phyloP scores from a whole-genome alignment of 2,113 vertebrate genomes.

The Catharus minimus region DNA sequence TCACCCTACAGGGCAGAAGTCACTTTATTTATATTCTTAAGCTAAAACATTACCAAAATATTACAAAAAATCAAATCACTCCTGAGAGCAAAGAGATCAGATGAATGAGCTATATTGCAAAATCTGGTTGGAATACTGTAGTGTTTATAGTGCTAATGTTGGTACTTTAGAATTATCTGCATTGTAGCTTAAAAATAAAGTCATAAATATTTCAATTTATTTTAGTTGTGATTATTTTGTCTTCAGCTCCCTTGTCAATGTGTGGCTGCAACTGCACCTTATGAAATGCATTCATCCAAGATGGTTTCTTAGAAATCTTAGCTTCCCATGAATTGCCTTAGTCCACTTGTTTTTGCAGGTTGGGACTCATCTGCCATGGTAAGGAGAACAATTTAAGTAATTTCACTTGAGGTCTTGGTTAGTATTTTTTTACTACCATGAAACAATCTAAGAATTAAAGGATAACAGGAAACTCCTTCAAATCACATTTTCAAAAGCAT shows the following conservation, averaged over 20 bases:
- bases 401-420: neutral
- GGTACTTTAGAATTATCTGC: neutral
- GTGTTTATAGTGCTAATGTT: neutral
- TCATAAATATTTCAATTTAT: neutral
- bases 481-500: constrained; percentile 30
- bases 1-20: neutral
- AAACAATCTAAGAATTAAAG: constrained; percentile 16
- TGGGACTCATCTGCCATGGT: neutral
- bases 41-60: neutral
- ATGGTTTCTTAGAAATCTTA: neutral
- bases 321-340: neutral
- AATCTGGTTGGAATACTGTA: neutral
- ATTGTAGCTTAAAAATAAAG: neutral
- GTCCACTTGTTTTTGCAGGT: neutral
- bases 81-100: neutral
- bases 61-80: neutral
- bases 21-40: neutral
- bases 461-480: neutral
- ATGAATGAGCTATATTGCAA: neutral
- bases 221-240: neutral
- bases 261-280: neutral
- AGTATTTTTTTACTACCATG: neutral
- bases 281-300: neutral
- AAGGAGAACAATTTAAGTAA: neutral
- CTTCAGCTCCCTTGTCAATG: neutral